These are phyloP conservation scores for Xylocopa sonorina DNA, from an alignment of 1,140 invertebrate species.

Conservation along the genomic window DNA sequence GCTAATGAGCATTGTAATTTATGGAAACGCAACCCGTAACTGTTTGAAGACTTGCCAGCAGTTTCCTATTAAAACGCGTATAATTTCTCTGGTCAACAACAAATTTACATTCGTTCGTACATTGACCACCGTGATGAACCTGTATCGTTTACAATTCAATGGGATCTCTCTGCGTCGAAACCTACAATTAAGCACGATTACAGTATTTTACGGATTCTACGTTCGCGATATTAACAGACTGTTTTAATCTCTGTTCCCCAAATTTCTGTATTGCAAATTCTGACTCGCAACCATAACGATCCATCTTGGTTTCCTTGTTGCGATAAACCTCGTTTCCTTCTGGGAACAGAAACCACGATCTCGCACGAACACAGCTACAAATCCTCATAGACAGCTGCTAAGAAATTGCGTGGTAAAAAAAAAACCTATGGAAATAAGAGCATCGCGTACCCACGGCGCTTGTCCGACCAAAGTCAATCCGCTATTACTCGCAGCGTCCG, in stretches of 20 bases:
- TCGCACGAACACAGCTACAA: too few relatives aligned
- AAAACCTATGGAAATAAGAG: background rate
- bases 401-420: background rate
- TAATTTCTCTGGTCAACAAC: background rate
- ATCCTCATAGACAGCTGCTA: background rate
- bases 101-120: background rate
- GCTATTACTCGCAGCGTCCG: background rate
- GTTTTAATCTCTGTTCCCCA: too few relatives aligned
- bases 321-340: background rate
- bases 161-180: too few relatives aligned
- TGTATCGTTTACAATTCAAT: background rate
- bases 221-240: background rate
- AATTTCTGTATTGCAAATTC: too few relatives aligned
- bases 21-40: background rate
- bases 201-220: too few relatives aligned
- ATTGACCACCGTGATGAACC: background rate
- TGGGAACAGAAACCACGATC: too few relatives aligned
- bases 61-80: background rate
- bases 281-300: too few relatives aligned
- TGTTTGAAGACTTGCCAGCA: constrained; percentile 2
- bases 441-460: background rate
- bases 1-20: background rate
- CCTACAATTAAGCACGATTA: background rate
- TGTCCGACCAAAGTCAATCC: background rate
- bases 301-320: too few relatives aligned